A percentile compares a stretch with the other conserved stretches of the same genome.
phyloP scores from a whole-genome alignment of 2,113 vertebrate species.

The Laticauda colubrina region DNA sequence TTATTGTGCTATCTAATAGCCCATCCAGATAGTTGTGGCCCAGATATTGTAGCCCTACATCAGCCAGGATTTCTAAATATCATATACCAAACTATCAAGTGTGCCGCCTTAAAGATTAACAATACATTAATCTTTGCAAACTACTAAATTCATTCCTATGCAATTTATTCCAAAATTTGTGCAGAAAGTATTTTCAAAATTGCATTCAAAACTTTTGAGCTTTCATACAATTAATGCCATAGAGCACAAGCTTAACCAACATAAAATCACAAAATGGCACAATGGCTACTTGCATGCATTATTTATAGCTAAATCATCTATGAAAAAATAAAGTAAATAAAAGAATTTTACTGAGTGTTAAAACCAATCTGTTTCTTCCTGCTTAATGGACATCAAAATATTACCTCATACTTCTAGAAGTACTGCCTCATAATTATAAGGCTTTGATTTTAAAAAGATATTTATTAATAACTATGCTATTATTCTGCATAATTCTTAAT shows the following conservation, averaged over 20 bases:
- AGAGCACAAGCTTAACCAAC: constrained; percentile 33
- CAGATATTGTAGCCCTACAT: not conserved
- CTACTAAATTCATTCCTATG: not conserved
- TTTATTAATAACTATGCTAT: not conserved
- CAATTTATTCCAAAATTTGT: constrained; percentile 12
- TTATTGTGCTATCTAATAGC: not conserved
- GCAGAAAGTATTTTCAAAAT: constrained; percentile 16
- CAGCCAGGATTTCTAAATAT: not conserved
- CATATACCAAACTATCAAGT: not conserved
- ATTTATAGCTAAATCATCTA: constrained; percentile 56
- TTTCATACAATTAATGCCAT: constrained; percentile 33
- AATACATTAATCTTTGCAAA: not conserved
- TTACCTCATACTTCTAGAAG: constrained; percentile 40
- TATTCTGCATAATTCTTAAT: not conserved
- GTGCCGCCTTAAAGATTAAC: not conserved
- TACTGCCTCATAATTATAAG: constrained; percentile 10
- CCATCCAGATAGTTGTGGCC: not conserved
- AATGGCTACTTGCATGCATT: constrained; percentile 54
- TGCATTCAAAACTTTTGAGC: constrained; percentile 40
- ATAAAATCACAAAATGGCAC: constrained; percentile 47
- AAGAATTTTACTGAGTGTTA: constrained; percentile 45
- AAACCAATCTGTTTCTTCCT: constrained; percentile 53
- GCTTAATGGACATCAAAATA: constrained; percentile 49
- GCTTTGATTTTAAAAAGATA: constrained; percentile 5
- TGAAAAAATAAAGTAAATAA: constrained; percentile 56